Base-by-base conservation (phyloP, 2,113 vertebrate genomes). In the Sebastes fasciatus region DNA sequence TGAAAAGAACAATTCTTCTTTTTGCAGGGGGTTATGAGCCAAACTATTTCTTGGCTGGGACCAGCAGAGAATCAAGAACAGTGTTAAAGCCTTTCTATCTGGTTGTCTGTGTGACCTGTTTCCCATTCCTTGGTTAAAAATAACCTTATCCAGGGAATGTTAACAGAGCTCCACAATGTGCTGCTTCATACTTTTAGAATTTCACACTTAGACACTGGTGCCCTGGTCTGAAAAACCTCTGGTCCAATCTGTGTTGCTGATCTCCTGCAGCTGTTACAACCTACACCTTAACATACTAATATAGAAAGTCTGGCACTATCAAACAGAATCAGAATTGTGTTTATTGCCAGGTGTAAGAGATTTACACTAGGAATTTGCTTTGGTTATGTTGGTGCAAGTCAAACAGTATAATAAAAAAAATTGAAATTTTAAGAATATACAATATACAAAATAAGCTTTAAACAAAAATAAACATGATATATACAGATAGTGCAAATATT, bases 31-130 rank as follows among this genome's bases (percentile, higher is more conserved):
- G 21, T 40, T 34, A 7, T 52, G 12, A 40, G 55, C 55, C 4
- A 58, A 45, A 65, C 2, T 46, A 34, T 68, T 34, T n/a, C 6
- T 63, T 42, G 2, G 13, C 8, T 16, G 13, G 40, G 21, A 57
- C 10, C 52, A 46, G 5, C 63, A 68, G 43, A 48, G 21, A 34
- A 68, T 68, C 14, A 11, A 19, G 8, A 40, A 17, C 26, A 26
- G 66, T 9, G 13, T 13, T 69, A 2, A 6, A 19, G 8, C 49
- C 16, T 55, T n/a, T 64, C 43, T 48, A 73, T 80, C 61, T 73
- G 63, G 14, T 4, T 61, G 48, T 42, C 65, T 48, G 80, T 69
- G 40, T 68, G 64, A 62, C 72, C 64, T 8, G 16, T 46, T 69
- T 82, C 40, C 23, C 40, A 23, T 76, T 57, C 57, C 48, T 57